Conservation (phyloP, 2,797 vertebrate genomes). For the Sphenopsis melanotis region DNA sequence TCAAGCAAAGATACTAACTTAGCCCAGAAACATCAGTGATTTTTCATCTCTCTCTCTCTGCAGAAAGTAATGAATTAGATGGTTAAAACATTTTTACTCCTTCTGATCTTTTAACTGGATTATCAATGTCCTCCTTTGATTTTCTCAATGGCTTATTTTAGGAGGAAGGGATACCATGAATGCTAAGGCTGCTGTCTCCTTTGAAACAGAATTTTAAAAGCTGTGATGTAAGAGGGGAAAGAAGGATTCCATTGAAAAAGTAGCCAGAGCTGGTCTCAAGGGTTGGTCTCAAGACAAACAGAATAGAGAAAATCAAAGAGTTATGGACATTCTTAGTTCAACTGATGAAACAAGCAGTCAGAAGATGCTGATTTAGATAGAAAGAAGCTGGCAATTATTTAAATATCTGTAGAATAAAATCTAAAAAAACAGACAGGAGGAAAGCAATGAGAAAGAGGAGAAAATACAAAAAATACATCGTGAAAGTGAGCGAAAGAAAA, state of each 20-base stretch:
- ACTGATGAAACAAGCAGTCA: not conserved
- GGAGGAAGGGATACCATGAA: not conserved
- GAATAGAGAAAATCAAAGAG: not conserved
- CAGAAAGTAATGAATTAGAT: not conserved
- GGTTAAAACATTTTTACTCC: not conserved
- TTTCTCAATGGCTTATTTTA: slow-evolving; percentile 29
- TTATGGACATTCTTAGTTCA: not conserved
- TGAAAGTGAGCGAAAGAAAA: not conserved
- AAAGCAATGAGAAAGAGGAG: not conserved
- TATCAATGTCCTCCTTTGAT: slow-evolving; percentile 38
- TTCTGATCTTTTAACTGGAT: slow-evolving; percentile 48
- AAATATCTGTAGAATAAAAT: not conserved
- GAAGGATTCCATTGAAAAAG: not conserved
- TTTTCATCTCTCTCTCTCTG: not conserved
- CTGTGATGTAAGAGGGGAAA: not conserved
- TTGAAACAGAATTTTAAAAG: slow-evolving; percentile 28
- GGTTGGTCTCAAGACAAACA: not conserved
- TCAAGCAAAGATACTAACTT: not conserved
- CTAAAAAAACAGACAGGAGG: not conserved
- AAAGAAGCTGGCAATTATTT: not conserved
- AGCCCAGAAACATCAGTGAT: not conserved
- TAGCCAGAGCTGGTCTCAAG: not conserved
- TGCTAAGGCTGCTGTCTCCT: not conserved
- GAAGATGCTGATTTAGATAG: not conserved
- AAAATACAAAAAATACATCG: rapidly evolving